A percentile compares a stretch with the other conserved stretches of the same genome.
These are phyloP conservation scores for Plectrocnemia conspersa DNA, from an alignment of 1,140 invertebrate genomes.

Conservation along the genomic window DNA sequence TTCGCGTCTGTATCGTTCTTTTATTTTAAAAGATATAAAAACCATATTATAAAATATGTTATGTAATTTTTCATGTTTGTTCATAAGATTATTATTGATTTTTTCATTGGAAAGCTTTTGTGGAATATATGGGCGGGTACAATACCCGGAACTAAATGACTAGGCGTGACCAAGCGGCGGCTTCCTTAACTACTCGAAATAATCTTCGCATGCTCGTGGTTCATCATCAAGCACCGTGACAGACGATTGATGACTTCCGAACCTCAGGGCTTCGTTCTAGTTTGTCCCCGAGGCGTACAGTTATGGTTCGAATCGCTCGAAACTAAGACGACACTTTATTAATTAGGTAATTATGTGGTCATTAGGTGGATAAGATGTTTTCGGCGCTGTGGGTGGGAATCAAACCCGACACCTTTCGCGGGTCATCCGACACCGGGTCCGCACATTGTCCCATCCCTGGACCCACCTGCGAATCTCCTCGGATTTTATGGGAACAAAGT, in stretches of 20 bases:
- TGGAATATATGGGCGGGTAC: conserved; percentile 10
- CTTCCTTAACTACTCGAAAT: conserved; percentile 17
- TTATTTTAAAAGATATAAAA: too few species aligned
- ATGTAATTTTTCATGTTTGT: not conserved
- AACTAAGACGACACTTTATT: too few species aligned
- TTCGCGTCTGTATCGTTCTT: too few species aligned
- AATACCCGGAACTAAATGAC: conserved; percentile 30
- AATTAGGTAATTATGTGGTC: too few species aligned
- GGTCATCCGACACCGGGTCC: conserved; percentile 16
- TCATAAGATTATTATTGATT: conserved; percentile 7
- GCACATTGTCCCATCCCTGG: conserved; percentile 5
- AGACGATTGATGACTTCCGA: conserved; percentile 26
- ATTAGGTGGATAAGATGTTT: not conserved
- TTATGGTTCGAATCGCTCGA: too few species aligned
- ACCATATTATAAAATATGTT: too few species aligned
- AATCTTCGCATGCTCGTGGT: conserved; percentile 11
- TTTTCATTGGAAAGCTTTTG: not conserved
- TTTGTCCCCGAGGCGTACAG: too few species aligned
- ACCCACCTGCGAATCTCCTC: conserved; percentile 20
- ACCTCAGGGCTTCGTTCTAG: too few species aligned
- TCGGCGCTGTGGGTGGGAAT: conserved; percentile 23
- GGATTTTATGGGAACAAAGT: conserved; percentile 22
- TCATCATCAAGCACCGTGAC: conserved; percentile 16
- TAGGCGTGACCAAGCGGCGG: conserved; percentile 24
- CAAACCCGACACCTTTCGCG: conserved; percentile 18